phyloP scores from a whole-genome alignment of 2,797 vertebrate species.

The Thamnophis elegans region DNA sequence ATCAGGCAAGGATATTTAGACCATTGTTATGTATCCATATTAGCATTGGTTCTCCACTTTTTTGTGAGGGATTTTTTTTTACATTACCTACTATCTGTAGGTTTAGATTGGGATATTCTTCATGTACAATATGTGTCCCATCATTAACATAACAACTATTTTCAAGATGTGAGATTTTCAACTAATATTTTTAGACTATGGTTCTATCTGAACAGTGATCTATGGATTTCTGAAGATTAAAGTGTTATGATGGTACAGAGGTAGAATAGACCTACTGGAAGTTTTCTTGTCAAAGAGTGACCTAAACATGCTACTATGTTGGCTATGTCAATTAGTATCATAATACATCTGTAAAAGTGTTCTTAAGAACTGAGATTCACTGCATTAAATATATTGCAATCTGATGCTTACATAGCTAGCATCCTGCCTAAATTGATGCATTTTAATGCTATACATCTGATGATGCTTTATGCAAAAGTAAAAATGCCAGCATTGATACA shows the following conservation, averaged over 20 bases:
- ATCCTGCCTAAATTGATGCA: constrained; percentile 11
- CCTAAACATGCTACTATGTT: neutral
- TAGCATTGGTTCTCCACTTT: neutral
- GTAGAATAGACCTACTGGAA: neutral
- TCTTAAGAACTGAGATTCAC: neutral
- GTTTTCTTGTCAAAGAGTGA: neutral
- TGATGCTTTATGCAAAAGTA: neutral
- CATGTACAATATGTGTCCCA: neutral
- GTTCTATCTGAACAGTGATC: neutral
- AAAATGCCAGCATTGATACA: neutral
- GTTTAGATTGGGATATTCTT: neutral
- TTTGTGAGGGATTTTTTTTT: neutral
- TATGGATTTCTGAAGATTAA: neutral
- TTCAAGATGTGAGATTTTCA: neutral
- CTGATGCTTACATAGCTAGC: constrained; percentile 44
- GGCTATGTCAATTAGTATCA: neutral
- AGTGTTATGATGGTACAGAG: neutral
- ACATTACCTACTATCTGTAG: neutral
- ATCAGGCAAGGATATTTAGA: neutral
- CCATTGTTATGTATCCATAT: neutral
- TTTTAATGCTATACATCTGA: neutral
- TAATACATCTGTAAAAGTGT: neutral
- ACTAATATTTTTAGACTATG: neutral
- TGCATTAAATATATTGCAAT: constrained; percentile 46
- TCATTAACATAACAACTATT: neutral